A percentile compares a stretch with the other conserved stretches of the same genome.
phyloP scores from a whole-genome alignment of 2,113 vertebrate species.

The Charadrius vociferus region DNA sequence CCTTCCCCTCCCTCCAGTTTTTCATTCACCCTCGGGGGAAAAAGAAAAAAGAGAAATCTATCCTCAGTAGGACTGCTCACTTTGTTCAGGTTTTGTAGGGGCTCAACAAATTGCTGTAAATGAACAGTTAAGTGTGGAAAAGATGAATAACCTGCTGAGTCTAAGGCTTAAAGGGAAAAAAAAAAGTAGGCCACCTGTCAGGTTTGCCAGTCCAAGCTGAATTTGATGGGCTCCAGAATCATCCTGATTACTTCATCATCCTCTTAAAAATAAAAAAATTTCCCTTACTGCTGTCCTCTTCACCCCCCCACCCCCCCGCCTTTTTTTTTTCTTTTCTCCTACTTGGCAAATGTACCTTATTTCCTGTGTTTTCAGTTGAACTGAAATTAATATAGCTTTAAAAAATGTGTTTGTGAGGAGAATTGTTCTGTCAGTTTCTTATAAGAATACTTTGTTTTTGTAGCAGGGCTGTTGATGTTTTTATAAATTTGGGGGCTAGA shows the following conservation, averaged over 20 bases:
- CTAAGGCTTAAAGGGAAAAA: background rate
- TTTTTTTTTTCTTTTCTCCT: background rate
- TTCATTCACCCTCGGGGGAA: background rate
- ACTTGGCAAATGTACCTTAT: background rate
- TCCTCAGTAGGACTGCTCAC: background rate
- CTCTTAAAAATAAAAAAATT: background rate
- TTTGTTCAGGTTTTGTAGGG: background rate
- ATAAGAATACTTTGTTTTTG: background rate
- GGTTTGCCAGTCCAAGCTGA: background rate
- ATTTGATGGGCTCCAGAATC: conserved; percentile 27
- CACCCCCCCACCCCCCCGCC: background rate
- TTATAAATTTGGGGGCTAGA: background rate
- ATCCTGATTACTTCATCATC: conserved; percentile 7
- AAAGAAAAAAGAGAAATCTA: background rate
- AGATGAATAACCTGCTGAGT: background rate
- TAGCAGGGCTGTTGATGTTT: background rate
- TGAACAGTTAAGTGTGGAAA: background rate
- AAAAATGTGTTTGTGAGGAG: background rate
- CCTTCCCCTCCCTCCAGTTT: background rate
- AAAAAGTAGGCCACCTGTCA: conserved; percentile 4
- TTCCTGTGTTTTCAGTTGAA: conserved; percentile 16
- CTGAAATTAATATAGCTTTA: background rate
- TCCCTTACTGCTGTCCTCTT: background rate
- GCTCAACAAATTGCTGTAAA: background rate
- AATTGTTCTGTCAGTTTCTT: background rate